These are phyloP conservation scores for Bryconaethiops microstoma DNA, from an alignment of 2,797 vertebrate genomes.

Conservation along the genomic window DNA sequence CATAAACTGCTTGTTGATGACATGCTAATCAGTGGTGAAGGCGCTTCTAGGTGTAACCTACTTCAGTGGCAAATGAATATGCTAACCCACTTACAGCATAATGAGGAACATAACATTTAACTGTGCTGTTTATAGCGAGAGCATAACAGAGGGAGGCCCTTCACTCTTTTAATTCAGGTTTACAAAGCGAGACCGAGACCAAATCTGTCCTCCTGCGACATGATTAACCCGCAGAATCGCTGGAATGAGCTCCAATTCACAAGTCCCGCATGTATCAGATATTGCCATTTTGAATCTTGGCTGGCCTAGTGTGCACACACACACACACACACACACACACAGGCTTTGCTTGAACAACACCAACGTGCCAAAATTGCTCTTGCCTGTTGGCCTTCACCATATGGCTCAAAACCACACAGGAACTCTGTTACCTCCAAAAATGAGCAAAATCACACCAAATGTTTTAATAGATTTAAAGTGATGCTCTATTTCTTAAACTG, in stretches of 20 bases:
- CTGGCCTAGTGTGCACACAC: not conserved
- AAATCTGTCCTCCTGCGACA: slow-evolving; percentile 42
- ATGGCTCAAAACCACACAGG: slow-evolving; percentile 26
- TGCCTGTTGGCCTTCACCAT: slow-evolving; percentile 44
- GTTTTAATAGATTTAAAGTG: no score
- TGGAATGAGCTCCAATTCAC: slow-evolving; percentile 37
- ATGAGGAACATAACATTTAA: slow-evolving; percentile 73
- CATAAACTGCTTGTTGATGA: slow-evolving; percentile 65
- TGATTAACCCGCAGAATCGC: slow-evolving; percentile 50
- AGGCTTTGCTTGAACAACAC: slow-evolving; percentile 3
- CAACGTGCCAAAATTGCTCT: slow-evolving; percentile 44
- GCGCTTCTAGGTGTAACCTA: slow-evolving; percentile 75
- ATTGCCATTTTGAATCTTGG: slow-evolving; percentile 50
- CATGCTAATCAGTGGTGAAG: slow-evolving; percentile 72
- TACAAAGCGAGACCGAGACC: slow-evolving; percentile 49
- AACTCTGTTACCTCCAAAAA: not conserved
- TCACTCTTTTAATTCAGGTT: slow-evolving; percentile 57
- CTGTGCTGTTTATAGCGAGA: slow-evolving; percentile 72
- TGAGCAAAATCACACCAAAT: not conserved
- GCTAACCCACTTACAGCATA: slow-evolving; percentile 67
- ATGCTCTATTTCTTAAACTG: no score
- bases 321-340: slow-evolving; percentile 24
- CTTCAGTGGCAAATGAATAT: slow-evolving; percentile 74
- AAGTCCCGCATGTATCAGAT: slow-evolving; percentile 41
- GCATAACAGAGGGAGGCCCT: slow-evolving; percentile 49